Conservation (phyloP, 2,113 vertebrate species). For the Brachyhypopomus gauderio region DNA sequence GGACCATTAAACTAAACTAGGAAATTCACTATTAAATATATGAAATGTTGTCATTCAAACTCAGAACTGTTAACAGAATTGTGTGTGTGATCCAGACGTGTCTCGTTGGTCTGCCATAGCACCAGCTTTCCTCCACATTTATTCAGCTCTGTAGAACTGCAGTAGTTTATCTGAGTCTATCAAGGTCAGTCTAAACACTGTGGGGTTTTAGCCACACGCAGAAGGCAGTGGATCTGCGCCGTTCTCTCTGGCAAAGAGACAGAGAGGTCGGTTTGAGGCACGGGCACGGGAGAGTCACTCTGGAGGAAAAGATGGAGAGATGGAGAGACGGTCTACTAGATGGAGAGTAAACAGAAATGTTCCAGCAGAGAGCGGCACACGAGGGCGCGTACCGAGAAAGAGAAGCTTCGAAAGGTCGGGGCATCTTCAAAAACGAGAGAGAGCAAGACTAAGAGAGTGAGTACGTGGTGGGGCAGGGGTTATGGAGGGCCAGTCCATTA, state of each 20-base stretch:
- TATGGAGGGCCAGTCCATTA: constrained; percentile 53
- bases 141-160: too few species aligned
- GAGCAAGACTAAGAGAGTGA: constrained; percentile 1
- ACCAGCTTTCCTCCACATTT: too few species aligned
- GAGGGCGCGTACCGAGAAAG: neutral
- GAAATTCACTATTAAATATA: neutral
- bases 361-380: neutral
- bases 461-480: constrained; percentile 19
- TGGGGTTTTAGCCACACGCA: neutral
- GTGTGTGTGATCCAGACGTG: neutral
- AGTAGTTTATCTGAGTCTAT: neutral
- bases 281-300: neutral
- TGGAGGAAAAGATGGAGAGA: neutral
- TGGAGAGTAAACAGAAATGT: neutral
- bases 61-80: neutral
- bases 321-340: neutral
- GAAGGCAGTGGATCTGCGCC: neutral
- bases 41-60: neutral
- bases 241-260: too few species aligned
- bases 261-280: too few species aligned
- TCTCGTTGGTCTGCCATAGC: too few species aligned
- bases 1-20: neutral
- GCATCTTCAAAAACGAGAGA: constrained; percentile 14
- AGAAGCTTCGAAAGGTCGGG: neutral
- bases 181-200: neutral